Evolutionary conservation across 2,888 invertebrate species (phyloP).

Genomic region (Aspidiotus destructor): DNA sequence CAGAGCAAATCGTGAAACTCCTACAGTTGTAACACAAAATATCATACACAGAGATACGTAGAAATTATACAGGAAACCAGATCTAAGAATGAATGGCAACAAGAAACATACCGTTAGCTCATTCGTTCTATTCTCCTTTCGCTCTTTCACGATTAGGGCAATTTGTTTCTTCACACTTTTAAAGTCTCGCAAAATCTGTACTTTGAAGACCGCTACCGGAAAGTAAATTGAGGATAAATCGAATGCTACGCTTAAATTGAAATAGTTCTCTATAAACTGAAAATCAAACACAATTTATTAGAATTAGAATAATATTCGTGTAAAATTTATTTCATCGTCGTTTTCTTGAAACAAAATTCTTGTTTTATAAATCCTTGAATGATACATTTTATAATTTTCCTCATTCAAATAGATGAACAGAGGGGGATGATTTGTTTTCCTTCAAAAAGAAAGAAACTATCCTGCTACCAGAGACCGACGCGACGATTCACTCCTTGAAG

Average conservation of each 20-base stretch:
- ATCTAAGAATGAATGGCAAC: background rate
- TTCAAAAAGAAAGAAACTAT: too few relatives aligned
- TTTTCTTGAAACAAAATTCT: too few relatives aligned
- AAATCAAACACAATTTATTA: slow-evolving; percentile 34
- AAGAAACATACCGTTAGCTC: background rate
- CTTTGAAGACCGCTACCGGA: slow-evolving; percentile 54
- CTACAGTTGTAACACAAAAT: too few relatives aligned
- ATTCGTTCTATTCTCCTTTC: background rate
- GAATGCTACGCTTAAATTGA: slow-evolving; percentile 53
- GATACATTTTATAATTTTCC: too few relatives aligned
- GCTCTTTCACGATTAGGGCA: slow-evolving; percentile 42
- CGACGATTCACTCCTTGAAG: too few relatives aligned
- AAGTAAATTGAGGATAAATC: slow-evolving; percentile 54
- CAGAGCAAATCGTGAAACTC: slow-evolving; percentile 37
- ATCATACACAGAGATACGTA: background rate
- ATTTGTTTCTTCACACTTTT: slow-evolving; percentile 51
- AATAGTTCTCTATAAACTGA: slow-evolving; percentile 54
- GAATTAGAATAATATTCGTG: too few relatives aligned
- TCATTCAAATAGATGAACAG: too few relatives aligned
- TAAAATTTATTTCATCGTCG: too few relatives aligned
- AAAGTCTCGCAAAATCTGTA: slow-evolving; percentile 59
- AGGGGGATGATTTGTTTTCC: too few relatives aligned
- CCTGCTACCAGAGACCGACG: too few relatives aligned
- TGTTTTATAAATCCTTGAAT: too few relatives aligned
- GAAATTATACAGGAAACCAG: background rate